Conservation (phyloP, 1,140 invertebrate genomes). For the Temnothorax longispinosus region DNA sequence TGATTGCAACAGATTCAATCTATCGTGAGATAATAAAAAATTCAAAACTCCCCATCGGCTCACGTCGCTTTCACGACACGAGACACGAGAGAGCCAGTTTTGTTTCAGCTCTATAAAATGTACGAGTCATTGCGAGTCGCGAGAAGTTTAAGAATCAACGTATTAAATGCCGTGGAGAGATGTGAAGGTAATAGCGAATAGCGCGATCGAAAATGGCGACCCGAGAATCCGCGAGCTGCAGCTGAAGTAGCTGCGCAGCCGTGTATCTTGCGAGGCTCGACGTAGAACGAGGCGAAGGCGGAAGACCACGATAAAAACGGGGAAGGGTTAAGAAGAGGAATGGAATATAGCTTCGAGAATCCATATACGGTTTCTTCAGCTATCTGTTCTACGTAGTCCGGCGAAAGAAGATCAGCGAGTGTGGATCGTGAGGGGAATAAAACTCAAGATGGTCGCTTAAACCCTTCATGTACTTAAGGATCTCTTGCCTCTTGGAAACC, state of each 20-base stretch:
- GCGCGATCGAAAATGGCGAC: constrained; percentile 32
- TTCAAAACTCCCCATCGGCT: neutral
- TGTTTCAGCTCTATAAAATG: neutral
- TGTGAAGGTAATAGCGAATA: constrained; percentile 24
- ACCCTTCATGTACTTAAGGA: constrained; percentile 9
- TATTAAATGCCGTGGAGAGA: neutral
- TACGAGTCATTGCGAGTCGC: neutral
- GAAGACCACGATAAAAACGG: constrained; percentile 57
- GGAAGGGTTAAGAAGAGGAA: constrained; percentile 65
- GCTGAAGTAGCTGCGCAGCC: constrained; percentile 1
- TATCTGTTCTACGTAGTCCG: constrained; percentile 68
- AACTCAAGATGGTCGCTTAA: constrained; percentile 27
- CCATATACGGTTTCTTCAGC: constrained; percentile 70
- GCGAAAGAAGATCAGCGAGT: constrained; percentile 55
- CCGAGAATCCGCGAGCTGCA: constrained; percentile 23
- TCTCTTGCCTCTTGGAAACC: constrained; percentile 26
- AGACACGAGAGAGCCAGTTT: neutral
- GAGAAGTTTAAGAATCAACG: constrained; percentile 21
- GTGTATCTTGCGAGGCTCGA: constrained; percentile 47
- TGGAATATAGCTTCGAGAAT: constrained; percentile 81
- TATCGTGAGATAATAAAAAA: neutral
- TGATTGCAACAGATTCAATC: neutral
- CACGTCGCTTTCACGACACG: neutral
- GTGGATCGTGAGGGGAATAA: constrained; percentile 59
- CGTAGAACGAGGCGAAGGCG: constrained; percentile 54